Evolutionary conservation across 2,113 vertebrate species (phyloP).

Genomic region (Macrotus californicus): DNA sequence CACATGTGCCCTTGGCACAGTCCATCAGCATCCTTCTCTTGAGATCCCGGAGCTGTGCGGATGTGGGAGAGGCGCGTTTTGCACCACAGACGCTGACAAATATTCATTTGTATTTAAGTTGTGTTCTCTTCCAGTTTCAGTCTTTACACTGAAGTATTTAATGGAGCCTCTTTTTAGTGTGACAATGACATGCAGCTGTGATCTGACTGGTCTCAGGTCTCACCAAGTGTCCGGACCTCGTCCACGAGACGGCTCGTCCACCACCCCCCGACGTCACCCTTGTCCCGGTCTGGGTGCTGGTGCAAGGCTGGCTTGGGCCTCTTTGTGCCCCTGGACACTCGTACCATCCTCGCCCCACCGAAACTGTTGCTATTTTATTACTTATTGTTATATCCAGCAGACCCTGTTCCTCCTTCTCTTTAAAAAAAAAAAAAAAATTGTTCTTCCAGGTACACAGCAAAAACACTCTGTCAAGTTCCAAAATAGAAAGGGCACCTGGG

Average conservation of each 20-base stretch:
- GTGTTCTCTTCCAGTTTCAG: background rate
- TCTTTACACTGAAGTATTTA: background rate
- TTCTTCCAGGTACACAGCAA: background rate
- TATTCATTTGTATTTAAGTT: background rate
- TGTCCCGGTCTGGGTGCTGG: background rate
- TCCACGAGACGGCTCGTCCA: rapidly evolving
- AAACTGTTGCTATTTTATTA: background rate
- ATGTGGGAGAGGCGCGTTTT: background rate
- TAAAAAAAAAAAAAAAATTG: background rate
- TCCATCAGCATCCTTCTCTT: background rate
- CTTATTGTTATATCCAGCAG: background rate
- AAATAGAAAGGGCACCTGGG: background rate
- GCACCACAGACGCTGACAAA: background rate
- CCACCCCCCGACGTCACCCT: background rate
- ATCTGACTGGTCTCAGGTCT: background rate
- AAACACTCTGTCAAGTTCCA: background rate
- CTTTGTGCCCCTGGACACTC: background rate
- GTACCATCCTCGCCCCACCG: background rate
- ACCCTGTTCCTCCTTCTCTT: background rate
- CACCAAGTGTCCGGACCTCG: background rate
- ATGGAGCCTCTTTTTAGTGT: background rate
- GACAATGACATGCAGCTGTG: background rate
- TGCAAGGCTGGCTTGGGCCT: background rate
- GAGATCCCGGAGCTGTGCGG: background rate
- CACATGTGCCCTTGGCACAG: background rate